Evolutionary conservation across 2,113 vertebrate species (phyloP).

Genomic region (Falcunculus frontatus): DNA sequence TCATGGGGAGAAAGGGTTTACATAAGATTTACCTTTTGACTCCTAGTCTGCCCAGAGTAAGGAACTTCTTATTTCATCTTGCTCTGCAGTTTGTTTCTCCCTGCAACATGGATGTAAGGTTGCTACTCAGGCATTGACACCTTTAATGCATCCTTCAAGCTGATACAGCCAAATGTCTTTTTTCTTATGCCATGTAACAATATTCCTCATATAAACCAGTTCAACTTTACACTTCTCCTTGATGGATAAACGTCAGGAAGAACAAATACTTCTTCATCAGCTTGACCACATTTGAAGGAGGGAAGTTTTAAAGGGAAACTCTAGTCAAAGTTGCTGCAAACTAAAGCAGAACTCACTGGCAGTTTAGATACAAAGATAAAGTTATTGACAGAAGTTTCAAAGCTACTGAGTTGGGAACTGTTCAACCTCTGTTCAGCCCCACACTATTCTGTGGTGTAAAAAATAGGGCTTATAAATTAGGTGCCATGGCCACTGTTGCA

Average conservation of each 20-base stretch:
- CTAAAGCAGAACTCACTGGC: background rate
- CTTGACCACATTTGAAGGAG: background rate
- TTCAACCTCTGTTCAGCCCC: background rate
- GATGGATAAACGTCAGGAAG: background rate
- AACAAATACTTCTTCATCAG: background rate
- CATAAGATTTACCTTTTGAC: background rate
- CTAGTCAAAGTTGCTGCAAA: background rate
- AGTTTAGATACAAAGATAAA: background rate
- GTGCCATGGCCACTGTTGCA: background rate
- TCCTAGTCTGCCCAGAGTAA: background rate
- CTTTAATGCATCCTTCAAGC: background rate
- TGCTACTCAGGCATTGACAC: background rate
- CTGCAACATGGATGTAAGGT: background rate
- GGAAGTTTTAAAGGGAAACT: background rate
- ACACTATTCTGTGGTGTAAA: background rate
- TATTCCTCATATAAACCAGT: background rate
- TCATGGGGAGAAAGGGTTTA: background rate
- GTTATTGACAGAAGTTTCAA: background rate
- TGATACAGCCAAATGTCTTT: background rate
- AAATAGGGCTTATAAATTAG: background rate
- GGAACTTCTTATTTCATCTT: background rate
- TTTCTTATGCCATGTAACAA: background rate
- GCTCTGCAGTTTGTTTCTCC: background rate
- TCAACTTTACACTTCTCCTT: background rate
- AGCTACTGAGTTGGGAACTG: background rate